These are phyloP conservation scores for Trichonephila clavata DNA, from an alignment of 1,140 invertebrate species.

Conservation along the genomic window DNA sequence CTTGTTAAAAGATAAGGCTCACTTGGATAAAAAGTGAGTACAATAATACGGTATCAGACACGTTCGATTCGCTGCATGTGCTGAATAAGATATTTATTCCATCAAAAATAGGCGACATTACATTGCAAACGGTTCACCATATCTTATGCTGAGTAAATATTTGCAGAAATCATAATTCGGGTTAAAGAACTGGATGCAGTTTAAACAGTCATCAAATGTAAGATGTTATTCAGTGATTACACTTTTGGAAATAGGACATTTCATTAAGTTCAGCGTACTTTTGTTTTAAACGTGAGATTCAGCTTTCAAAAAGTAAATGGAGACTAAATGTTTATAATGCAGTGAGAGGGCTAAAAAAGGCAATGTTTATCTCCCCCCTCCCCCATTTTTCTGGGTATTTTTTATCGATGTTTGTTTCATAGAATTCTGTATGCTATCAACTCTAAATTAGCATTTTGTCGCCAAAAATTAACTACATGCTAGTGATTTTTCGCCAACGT, in stretches of 20 bases:
- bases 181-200: slow-evolving; percentile 13
- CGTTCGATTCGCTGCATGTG: background rate
- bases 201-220: background rate
- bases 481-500: no score
- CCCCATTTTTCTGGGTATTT: no score
- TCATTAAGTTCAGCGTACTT: background rate
- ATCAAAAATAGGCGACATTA: background rate
- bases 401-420: no score
- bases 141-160: background rate
- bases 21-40: background rate
- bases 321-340: no score
- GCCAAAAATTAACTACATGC: no score
- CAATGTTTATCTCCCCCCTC: no score
- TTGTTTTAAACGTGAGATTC: background rate
- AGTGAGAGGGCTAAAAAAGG: no score
- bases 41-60: background rate
- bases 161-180: background rate
- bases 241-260: background rate
- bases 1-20: background rate
- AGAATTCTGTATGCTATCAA: no score
- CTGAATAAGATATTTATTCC: slow-evolving; percentile 4
- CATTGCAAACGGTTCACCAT: background rate
- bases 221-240: background rate
- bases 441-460: no score
- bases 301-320: no score